phyloP scores from a whole-genome alignment of 1,140 invertebrate species.

The Zophobas atratus region DNA sequence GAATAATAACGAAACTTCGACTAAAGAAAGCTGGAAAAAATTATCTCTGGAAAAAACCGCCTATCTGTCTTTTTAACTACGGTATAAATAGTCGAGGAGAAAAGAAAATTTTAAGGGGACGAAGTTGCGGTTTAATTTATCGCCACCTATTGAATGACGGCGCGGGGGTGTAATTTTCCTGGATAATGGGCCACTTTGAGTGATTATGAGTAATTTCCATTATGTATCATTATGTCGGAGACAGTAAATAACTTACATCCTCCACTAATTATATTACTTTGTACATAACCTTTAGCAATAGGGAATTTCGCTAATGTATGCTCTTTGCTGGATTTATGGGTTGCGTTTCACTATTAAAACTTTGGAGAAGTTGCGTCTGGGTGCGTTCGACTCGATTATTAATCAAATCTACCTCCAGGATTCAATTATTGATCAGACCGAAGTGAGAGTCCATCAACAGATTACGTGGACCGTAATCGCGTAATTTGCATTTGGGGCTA shows the following conservation, averaged over 20 bases:
- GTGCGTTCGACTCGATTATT: slow-evolving; percentile 4
- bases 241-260: slow-evolving; percentile 19
- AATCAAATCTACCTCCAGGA: slow-evolving; percentile 38
- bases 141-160: slow-evolving; percentile 5
- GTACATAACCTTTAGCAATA: slow-evolving; percentile 34
- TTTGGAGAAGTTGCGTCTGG: slow-evolving; percentile 22
- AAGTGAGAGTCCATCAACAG: background rate
- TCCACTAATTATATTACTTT: slow-evolving; percentile 29
- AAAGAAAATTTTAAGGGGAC: background rate
- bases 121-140: slow-evolving; percentile 1
- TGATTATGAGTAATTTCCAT: slow-evolving; percentile 38
- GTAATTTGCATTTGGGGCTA: background rate
- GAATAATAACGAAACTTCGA: background rate
- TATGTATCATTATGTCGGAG: slow-evolving; percentile 35
- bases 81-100: background rate
- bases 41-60: background rate
- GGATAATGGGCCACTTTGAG: slow-evolving; percentile 29
- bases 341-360: slow-evolving; percentile 28
- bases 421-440: slow-evolving; percentile 19
- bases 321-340: slow-evolving; percentile 35
- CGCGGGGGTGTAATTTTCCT: slow-evolving; percentile 10
- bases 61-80: background rate
- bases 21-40: background rate
- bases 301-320: slow-evolving; percentile 38
- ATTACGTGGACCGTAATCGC: slow-evolving; percentile 2